Conservation (phyloP, 2,797 vertebrate species). For the Novumbra hubbsi region DNA sequence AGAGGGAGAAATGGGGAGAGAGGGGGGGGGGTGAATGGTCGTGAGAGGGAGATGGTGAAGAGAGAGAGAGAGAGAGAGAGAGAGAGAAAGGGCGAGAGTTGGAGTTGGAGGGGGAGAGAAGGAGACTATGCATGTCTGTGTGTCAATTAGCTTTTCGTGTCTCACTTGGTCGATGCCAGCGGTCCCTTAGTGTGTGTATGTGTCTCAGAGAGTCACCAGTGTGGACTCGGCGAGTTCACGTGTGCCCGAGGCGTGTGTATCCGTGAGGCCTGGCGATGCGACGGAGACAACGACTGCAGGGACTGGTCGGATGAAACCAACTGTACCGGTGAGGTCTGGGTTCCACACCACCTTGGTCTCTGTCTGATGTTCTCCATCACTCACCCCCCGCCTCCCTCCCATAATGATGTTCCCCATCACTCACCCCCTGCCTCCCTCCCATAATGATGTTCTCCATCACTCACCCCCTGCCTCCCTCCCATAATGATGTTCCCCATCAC, state of each 20-base stretch:
- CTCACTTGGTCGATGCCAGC: not conserved
- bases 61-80: not conserved
- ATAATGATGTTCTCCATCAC: too few relatives aligned
- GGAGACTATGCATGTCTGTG: slow-evolving; percentile 1
- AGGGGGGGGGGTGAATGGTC: not conserved
- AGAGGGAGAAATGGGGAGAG: not conserved
- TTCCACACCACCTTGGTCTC: not conserved
- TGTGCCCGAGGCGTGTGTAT: slow-evolving; percentile 93
- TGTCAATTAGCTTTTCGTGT: not conserved
- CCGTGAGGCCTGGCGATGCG: slow-evolving; percentile 92
- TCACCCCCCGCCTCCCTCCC: slow-evolving; percentile 18
- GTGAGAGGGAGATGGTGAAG: not conserved
- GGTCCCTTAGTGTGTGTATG: not conserved
- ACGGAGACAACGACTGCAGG: slow-evolving; percentile 96
- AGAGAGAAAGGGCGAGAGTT: not conserved
- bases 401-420: slow-evolving; percentile 60
- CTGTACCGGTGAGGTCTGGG: slow-evolving; percentile 83
- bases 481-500: too few relatives aligned
- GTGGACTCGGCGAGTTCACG: slow-evolving; percentile 85
- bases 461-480: not conserved
- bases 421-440: not conserved
- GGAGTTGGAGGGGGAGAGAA: not conserved
- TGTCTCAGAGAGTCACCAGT: slow-evolving; percentile 86
- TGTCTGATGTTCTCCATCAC: too few relatives aligned
- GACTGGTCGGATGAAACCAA: slow-evolving; percentile 97